Evolutionary conservation across 2,797 vertebrate genomes (phyloP).

Genomic region (Sparus aurata): DNA sequence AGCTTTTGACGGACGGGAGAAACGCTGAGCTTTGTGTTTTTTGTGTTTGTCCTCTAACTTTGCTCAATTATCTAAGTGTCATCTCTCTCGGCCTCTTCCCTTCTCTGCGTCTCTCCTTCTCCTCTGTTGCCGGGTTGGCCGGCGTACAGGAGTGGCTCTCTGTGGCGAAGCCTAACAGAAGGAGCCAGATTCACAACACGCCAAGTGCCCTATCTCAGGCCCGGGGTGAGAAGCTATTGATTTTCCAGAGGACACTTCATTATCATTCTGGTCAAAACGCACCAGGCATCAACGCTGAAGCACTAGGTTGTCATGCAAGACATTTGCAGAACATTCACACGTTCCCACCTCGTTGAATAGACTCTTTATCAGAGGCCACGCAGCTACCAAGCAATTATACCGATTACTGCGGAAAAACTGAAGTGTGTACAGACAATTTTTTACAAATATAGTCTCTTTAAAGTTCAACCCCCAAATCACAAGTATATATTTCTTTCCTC

Average conservation of each 20-base stretch:
- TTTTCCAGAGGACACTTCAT: conserved; percentile 78
- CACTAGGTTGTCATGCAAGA: conserved; percentile 53
- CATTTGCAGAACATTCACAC: conserved; percentile 44
- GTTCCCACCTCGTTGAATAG: conserved; percentile 3
- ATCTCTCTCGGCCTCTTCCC: conserved; percentile 50
- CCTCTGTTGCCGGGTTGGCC: conserved; percentile 59
- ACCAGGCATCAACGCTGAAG: conserved; percentile 56
- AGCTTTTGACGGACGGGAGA: conserved; percentile 65
- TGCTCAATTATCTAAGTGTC: conserved; percentile 77
- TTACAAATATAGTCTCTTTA: neutral
- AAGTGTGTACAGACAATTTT: neutral
- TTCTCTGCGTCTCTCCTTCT: conserved; percentile 18
- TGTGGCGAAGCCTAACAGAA: conserved; percentile 65
- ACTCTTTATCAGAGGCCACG: conserved; percentile 2
- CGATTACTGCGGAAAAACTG: neutral
- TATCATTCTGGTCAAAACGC: conserved; percentile 76
- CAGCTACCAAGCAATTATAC: neutral
- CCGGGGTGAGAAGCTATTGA: conserved; percentile 73
- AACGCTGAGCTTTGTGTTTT: conserved; percentile 71
- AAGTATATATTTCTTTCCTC: no score
- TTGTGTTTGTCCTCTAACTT: conserved; percentile 75
- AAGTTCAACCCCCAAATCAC: no score
- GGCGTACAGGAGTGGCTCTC: conserved; percentile 65
- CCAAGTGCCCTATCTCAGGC: conserved; percentile 71
- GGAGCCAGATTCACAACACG: conserved; percentile 78